Conservation (phyloP, 2,113 vertebrate species). For the Formicarius rufipectus region DNA sequence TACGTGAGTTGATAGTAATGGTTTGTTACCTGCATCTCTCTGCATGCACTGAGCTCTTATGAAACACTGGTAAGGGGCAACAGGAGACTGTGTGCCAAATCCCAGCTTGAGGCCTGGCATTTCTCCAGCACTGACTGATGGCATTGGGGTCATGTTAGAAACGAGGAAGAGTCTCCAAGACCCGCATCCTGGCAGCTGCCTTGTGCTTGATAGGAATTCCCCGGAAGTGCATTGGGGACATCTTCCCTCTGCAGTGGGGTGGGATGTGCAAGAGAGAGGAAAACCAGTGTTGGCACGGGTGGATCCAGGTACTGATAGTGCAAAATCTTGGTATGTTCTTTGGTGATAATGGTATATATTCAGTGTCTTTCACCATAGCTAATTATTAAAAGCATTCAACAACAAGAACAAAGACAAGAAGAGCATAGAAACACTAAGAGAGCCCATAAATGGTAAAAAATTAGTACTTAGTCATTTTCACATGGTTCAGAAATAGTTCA, state of each 20-base stretch:
- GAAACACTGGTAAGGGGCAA: not conserved
- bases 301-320: not conserved
- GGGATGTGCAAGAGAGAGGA: not conserved
- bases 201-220: not conserved
- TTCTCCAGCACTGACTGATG: not conserved
- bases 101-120: not conserved
- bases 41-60: accelerated
- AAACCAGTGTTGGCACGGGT: not conserved
- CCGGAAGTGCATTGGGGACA: not conserved
- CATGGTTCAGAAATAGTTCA: not conserved
- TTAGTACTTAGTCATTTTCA: not conserved
- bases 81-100: not conserved
- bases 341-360: not conserved
- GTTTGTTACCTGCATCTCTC: not conserved
- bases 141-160: not conserved
- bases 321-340: not conserved
- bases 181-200: not conserved
- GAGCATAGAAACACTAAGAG: not conserved
- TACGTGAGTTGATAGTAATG: not conserved
- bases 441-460: not conserved
- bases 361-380: not conserved
- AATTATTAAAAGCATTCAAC: not conserved
- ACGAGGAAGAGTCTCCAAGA: not conserved
- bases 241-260: not conserved
- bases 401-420: not conserved